These are phyloP conservation scores for Acinonyx jubatus DNA, from an alignment of 2,113 vertebrate species.

Conservation along the genomic window DNA sequence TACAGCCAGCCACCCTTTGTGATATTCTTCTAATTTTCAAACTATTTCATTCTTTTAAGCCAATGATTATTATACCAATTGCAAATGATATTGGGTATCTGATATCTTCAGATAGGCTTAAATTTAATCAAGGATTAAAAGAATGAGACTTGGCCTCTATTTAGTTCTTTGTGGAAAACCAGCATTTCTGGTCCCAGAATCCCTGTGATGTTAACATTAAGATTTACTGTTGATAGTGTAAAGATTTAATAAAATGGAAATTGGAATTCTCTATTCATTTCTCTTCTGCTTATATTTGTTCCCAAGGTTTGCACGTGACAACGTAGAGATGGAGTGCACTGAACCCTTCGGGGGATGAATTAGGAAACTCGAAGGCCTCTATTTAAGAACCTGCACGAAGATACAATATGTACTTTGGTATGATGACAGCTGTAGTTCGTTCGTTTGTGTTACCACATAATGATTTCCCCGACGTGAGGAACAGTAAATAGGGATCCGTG, in stretches of 20 bases:
- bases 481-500: neutral
- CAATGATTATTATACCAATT: neutral
- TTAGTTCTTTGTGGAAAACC: slow-evolving; percentile 7
- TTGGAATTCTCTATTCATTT: slow-evolving; percentile 20
- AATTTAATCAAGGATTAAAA: neutral
- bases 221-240: neutral
- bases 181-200: slow-evolving; percentile 29
- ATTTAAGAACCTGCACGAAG: neutral
- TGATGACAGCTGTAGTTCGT: neutral
- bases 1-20: neutral
- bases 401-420: neutral
- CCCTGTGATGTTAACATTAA: neutral
- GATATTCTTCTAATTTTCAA: neutral
- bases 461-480: neutral
- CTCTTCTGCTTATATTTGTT: slow-evolving; percentile 44
- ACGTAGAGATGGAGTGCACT: neutral
- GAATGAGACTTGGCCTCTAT: neutral
- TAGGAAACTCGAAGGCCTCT: slow-evolving; percentile 19
- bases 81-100: neutral
- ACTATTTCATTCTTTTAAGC: neutral
- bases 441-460: neutral
- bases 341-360: neutral
- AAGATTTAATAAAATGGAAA: slow-evolving; percentile 31
- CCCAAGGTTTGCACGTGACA: slow-evolving; percentile 64
- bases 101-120: neutral